A percentile compares a stretch with the other conserved stretches of the same genome.
These are phyloP conservation scores for Mesochorus sp. DNA, from an alignment of 2,888 invertebrate species.

Conservation along the genomic window DNA sequence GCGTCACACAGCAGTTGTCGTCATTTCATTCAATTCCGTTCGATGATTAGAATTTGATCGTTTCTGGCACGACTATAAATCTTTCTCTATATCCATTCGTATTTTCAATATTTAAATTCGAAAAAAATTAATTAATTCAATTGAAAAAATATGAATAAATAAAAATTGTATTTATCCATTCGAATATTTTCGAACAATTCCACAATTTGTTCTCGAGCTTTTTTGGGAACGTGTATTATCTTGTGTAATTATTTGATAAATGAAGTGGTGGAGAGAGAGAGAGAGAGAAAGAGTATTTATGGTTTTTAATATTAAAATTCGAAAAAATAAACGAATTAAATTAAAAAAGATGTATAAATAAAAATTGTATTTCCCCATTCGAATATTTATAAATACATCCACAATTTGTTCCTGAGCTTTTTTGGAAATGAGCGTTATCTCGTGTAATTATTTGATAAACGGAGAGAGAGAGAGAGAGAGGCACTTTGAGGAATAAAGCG, in stretches of 20 bases:
- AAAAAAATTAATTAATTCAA: background rate
- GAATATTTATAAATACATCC: background rate
- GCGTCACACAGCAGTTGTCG: slow-evolving; percentile 4
- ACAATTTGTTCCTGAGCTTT: background rate
- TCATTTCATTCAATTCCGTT: slow-evolving; percentile 14
- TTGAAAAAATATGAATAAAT: no score
- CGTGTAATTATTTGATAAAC: slow-evolving; percentile 7
- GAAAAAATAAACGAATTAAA: no score
- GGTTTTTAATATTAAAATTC: no score
- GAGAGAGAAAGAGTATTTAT: background rate
- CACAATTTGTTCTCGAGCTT: no score
- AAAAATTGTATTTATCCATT: no score
- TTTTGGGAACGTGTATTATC: no score
- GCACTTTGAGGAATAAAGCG: no score
- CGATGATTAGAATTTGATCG: background rate
- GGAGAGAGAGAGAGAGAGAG: background rate
- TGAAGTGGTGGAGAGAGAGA: background rate
- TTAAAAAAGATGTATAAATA: no score
- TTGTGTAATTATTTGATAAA: background rate
- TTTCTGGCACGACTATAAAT: background rate
- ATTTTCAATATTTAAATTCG: background rate
- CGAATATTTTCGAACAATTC: no score
- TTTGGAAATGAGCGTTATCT: background rate
- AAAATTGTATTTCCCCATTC: no score
- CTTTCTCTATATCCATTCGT: background rate